These are phyloP conservation scores for Aplochiton taeniatus DNA, from an alignment of 2,797 vertebrate genomes.

Conservation along the genomic window DNA sequence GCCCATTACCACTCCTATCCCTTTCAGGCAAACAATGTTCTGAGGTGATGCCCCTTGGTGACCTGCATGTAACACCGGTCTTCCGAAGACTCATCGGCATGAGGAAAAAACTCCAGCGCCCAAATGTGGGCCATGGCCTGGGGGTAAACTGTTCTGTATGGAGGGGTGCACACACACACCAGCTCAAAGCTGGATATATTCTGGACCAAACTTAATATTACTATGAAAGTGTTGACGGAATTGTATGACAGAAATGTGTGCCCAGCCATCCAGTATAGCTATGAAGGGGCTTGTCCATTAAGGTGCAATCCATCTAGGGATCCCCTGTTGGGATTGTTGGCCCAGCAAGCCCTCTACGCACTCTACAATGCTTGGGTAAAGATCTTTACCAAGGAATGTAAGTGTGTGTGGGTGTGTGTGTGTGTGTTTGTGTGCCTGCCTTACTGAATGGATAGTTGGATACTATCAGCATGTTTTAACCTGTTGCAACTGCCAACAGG, in stretches of 20 bases:
- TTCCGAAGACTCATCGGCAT: slow-evolving; percentile 48
- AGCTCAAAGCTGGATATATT: not conserved
- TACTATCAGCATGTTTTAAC: not conserved
- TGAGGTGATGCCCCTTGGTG: slow-evolving; percentile 23
- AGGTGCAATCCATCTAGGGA: not conserved
- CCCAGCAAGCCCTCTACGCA: slow-evolving; percentile 3
- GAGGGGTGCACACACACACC: not conserved
- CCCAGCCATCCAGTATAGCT: not conserved
- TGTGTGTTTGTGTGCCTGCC: slow-evolving; percentile 40
- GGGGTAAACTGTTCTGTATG: not conserved
- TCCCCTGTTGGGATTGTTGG: not conserved
- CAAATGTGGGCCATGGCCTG: not conserved
- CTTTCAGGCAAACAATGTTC: slow-evolving; percentile 55
- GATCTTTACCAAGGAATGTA: slow-evolving; percentile 51
- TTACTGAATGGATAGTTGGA: slow-evolving; percentile 58
- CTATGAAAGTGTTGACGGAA: no score
- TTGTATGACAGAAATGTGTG: not conserved
- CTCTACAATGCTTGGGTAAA: slow-evolving; percentile 50
- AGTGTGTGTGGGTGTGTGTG: slow-evolving; percentile 22
- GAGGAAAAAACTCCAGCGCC: slow-evolving; percentile 6
- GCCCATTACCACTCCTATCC: slow-evolving; percentile 26
- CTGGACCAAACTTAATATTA: not conserved
- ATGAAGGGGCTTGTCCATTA: not conserved
- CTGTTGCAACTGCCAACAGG: slow-evolving; percentile 38
- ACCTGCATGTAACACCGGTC: slow-evolving; percentile 42